phyloP scores from a whole-genome alignment of 2,797 vertebrate species.

The Syndactyla subalaris region DNA sequence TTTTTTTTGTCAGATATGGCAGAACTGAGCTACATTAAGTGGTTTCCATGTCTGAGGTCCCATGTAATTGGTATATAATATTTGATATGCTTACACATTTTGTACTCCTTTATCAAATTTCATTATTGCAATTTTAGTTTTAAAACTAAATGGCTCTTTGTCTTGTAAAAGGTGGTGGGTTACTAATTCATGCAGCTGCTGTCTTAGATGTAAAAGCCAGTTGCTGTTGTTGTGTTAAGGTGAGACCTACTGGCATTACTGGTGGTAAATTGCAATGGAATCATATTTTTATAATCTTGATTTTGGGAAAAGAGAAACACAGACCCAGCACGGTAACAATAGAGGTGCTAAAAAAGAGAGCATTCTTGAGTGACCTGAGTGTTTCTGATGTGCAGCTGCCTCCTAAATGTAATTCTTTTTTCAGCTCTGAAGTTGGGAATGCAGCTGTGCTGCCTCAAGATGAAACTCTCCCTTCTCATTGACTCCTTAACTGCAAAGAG shows the following conservation, averaged over 20 bases:
- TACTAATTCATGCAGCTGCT: not conserved
- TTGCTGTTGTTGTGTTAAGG: not conserved
- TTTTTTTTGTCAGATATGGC: not conserved
- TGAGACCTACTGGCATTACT: not conserved
- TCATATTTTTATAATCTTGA: not conserved
- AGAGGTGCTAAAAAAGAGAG: not conserved
- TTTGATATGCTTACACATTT: not conserved
- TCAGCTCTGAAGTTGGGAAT: not conserved
- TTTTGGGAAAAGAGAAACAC: not conserved
- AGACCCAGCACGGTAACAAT: not conserved
- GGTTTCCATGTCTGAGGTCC: not conserved
- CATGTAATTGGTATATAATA: not conserved
- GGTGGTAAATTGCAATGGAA: not conserved
- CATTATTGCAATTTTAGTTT: not conserved
- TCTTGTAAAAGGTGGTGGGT: not conserved
- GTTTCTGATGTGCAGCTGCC: not conserved
- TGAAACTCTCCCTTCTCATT: fast-evolving
- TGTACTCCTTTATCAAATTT: not conserved
- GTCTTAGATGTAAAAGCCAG: not conserved
- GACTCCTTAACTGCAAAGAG: not conserved
- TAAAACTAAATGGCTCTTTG: not conserved
- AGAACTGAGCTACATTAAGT: not conserved
- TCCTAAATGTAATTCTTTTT: not conserved
- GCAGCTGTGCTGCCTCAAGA: not conserved
- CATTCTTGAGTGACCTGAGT: not conserved